Evolutionary conservation across 2,113 vertebrate genomes (phyloP), one percentile per base, ranked within the genome.

Genomic region (Actenoides lindsayi): DNA sequence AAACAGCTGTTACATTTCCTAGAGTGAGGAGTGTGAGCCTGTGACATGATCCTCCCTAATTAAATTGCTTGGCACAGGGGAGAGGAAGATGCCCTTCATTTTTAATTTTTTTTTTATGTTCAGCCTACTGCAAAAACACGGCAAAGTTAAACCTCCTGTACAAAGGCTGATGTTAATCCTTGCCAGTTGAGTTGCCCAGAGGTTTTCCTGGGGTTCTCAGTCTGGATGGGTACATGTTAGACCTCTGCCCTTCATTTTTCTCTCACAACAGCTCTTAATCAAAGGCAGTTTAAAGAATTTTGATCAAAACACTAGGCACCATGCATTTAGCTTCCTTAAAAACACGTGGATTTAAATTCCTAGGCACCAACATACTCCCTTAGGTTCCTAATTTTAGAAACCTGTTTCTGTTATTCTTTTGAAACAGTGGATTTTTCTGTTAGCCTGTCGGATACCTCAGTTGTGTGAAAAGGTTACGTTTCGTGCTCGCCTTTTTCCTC

Each of bases 1-100:
- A 69, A 94, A 37, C 91, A 91, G 59, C 89, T 96, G 96, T 62
- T 92, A 31, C 24, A 11, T 96, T 97, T 94, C 69, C 74, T 94
- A 75, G 96, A 96, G 84, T 92, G 86, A 94, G 91, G 96, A 94
- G 89, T 95, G 28, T 1, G 1, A 91, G 62, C 63, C 71, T 67
- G 51, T 96, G 82, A 93, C 90, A 83, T 63, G 75, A 80, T 83
- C 88, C 84, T 87, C 89, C 89, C 67, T 94, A 87, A 62, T 68
- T 96, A 50, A 87, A 82, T 89, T 79, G 74, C 95, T 91, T 95
- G 64, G 76, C 74, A 41, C 3, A 16, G 42, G 25, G 77, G 50
- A 96, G 63, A 83, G 81, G 37, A 89, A 79, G 94, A 82, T 93
- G 77, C 89, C 56, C 90, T 94, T 89, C 23, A 46, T 90, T 90